These are phyloP conservation scores for Drosophila novamexicana DNA, from an alignment of 1,140 invertebrate genomes.

Conservation along the genomic window DNA sequence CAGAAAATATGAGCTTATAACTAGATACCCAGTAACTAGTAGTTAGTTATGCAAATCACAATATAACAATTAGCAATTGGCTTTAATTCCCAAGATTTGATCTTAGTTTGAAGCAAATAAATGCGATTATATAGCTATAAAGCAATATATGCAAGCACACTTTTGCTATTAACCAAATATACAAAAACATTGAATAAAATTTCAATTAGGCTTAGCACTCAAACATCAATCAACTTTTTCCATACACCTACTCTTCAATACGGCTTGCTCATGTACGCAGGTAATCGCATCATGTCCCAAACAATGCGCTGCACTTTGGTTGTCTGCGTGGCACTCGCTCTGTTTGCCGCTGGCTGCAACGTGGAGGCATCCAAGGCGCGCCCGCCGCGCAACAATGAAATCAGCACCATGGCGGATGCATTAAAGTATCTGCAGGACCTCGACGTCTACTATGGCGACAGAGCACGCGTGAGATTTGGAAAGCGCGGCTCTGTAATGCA, in stretches of 20 bases:
- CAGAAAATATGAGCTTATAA: background rate
- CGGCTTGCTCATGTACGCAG: background rate
- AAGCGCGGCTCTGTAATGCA: constrained; percentile 61
- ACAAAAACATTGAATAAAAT: background rate
- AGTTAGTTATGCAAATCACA: constrained; percentile 30
- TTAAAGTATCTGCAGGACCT: constrained; percentile 81
- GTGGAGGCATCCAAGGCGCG: constrained; percentile 69
- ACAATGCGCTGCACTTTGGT: constrained; percentile 69
- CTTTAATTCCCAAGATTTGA: background rate
- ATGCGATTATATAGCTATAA: background rate
- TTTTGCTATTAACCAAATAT: too few relatives aligned
- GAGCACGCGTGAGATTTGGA: constrained; percentile 72
- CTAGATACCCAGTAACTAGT: background rate
- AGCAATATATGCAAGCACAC: background rate
- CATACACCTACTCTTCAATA: background rate
- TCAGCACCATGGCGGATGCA: constrained; percentile 78
- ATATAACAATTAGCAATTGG: constrained; percentile 19
- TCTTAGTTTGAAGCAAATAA: constrained; percentile 1
- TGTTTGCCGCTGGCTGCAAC: constrained; percentile 55
- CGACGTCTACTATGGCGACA: constrained; percentile 78
- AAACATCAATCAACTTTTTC: constrained; percentile 1
- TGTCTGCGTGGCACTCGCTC: constrained; percentile 55
- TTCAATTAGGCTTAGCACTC: background rate
- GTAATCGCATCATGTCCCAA: constrained; percentile 52
- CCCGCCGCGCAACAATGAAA: constrained; percentile 79